Percentiles rank a stretch among this genome's conserved stretches.
phyloP scores from a whole-genome alignment of 2,888 invertebrate genomes.

The Rutpela maculata region DNA sequence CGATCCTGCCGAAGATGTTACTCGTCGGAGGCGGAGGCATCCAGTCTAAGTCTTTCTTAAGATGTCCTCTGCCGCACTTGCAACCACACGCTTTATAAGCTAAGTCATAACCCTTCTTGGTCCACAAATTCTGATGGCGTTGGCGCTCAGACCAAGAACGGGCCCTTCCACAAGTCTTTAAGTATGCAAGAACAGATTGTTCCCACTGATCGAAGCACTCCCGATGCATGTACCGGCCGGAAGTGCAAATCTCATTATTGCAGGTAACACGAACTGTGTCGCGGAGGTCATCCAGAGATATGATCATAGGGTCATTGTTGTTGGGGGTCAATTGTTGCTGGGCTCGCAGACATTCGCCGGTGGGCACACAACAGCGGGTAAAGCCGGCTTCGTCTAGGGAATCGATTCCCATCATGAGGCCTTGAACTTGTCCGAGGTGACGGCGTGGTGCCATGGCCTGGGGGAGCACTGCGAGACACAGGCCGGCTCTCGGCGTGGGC shows the following conservation, averaged over 20 bases:
- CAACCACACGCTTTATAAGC: slow-evolving; percentile 97
- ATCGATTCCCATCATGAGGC: slow-evolving; percentile 70
- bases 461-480: slow-evolving; percentile 29
- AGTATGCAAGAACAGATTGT: slow-evolving; percentile 88
- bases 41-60: slow-evolving; percentile 97
- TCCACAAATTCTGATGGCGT: slow-evolving; percentile 96
- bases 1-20: slow-evolving; percentile 74
- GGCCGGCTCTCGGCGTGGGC: slow-evolving; percentile 22
- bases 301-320: slow-evolving; percentile 75
- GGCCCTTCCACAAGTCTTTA: slow-evolving; percentile 93
- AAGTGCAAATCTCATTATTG: slow-evolving; percentile 94
- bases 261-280: slow-evolving; percentile 93
- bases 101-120: slow-evolving; percentile 97
- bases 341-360: slow-evolving; percentile 86
- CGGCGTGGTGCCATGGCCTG: slow-evolving; percentile 68
- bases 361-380: slow-evolving; percentile 88
- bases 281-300: slow-evolving; percentile 82
- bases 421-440: slow-evolving; percentile 74
- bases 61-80: slow-evolving; percentile 92
- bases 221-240: slow-evolving; percentile 95
- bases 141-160: slow-evolving; percentile 97
- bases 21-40: slow-evolving; percentile 81
- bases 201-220: slow-evolving; percentile 98
- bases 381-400: slow-evolving; percentile 69
- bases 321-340: slow-evolving; percentile 69